phyloP scores from a whole-genome alignment of 2,888 invertebrate genomes.

The Pachycephus smyrnensis region DNA sequence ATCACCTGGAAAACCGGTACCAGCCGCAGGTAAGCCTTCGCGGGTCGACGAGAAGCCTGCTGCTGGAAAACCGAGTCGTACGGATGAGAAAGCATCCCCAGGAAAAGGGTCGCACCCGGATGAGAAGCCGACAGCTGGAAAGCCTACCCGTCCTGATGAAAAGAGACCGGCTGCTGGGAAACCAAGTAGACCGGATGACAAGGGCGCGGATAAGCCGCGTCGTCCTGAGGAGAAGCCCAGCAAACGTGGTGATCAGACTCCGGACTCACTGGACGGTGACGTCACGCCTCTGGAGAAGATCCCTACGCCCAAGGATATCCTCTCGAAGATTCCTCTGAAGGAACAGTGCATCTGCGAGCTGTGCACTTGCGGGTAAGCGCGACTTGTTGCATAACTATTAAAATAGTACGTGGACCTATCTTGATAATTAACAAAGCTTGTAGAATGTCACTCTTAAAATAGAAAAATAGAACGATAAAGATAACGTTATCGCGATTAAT shows the following conservation, averaged over 20 bases:
- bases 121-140: conserved; percentile 19
- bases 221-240: conserved; percentile 38
- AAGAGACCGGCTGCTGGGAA: conserved; percentile 44
- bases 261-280: conserved; percentile 50
- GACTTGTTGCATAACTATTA: conserved; percentile 2
- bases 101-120: conserved; percentile 23
- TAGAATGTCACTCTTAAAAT: background rate
- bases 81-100: conserved; percentile 21
- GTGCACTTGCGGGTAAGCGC: conserved; percentile 89
- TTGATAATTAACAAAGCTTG: background rate
- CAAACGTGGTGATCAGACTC: conserved; percentile 53
- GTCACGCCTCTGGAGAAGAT: conserved; percentile 6
- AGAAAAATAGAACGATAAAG: background rate
- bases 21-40: conserved; percentile 58
- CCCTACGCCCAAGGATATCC: conserved; percentile 61
- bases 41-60: conserved; percentile 31
- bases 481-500: background rate
- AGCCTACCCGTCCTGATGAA: conserved; percentile 27
- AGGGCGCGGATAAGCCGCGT: conserved; percentile 13
- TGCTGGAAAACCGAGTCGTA: conserved; percentile 50
- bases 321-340: conserved; percentile 69
- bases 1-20: conserved; percentile 44
- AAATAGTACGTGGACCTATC: background rate
- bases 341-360: conserved; percentile 92
- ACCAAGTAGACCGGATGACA: conserved; percentile 44